Percentiles rank a stretch among this genome's conserved stretches.
These are phyloP conservation scores for Prunella strophiata DNA, from an alignment of 2,797 vertebrate genomes.

Conservation along the genomic window DNA sequence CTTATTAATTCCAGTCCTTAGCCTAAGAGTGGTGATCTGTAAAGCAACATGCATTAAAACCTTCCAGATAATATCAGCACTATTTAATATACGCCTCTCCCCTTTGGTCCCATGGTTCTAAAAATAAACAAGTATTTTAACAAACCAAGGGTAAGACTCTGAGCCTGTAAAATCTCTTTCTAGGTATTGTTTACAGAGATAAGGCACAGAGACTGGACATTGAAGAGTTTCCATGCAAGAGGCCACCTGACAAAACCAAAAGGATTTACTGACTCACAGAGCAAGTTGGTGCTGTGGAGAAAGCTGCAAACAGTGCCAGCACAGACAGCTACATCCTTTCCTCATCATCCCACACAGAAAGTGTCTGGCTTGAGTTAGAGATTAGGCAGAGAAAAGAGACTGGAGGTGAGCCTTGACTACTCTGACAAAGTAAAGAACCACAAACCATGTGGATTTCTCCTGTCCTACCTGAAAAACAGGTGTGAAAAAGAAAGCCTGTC, in stretches of 20 bases:
- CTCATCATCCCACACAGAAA: neutral
- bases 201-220: neutral
- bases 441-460: neutral
- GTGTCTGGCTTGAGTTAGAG: neutral
- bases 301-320: neutral
- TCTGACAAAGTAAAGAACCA: neutral
- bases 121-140: slow-evolving; percentile 61
- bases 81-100: slow-evolving; percentile 22
- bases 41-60: slow-evolving; percentile 43
- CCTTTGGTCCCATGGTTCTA: neutral
- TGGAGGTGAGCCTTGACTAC: neutral
- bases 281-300: neutral
- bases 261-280: slow-evolving; percentile 39
- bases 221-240: neutral
- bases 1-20: slow-evolving; percentile 21
- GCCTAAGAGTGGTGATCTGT: neutral
- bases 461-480: neutral
- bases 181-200: slow-evolving; percentile 36
- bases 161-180: slow-evolving; percentile 58
- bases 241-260: slow-evolving; percentile 14
- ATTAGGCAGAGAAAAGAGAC: neutral
- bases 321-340: neutral
- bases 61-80: slow-evolving; percentile 36
- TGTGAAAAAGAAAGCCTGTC: neutral
- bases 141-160: slow-evolving; percentile 25